These are phyloP conservation scores for Ecdyonurus torrentis DNA, from an alignment of 2,888 invertebrate species.

Conservation along the genomic window DNA sequence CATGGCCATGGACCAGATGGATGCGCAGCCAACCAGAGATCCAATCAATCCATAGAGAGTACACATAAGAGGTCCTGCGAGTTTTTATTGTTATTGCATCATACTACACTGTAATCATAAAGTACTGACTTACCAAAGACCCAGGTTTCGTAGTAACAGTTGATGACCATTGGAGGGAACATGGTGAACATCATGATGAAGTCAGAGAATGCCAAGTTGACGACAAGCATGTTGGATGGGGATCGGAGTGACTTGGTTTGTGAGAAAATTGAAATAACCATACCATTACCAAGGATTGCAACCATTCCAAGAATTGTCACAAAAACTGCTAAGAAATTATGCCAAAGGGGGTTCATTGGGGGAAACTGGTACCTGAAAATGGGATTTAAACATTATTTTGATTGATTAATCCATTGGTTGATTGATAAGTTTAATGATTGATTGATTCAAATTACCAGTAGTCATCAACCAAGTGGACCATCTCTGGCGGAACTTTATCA, in stretches of 20 bases:
- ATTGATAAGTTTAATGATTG: too few relatives aligned
- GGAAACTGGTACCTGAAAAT: slow-evolving; percentile 68
- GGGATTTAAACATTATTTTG: too few relatives aligned
- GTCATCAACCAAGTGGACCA: too few relatives aligned
- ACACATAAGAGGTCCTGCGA: slow-evolving; percentile 59
- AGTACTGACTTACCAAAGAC: slow-evolving; percentile 26
- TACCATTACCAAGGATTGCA: slow-evolving; percentile 52
- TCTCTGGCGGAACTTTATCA: too few relatives aligned
- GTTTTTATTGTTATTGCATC: slow-evolving; percentile 6
- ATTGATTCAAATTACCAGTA: too few relatives aligned
- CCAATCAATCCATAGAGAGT: slow-evolving; percentile 75
- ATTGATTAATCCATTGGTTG: too few relatives aligned
- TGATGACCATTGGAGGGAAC: slow-evolving; percentile 69
- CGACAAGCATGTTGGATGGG: slow-evolving; percentile 78
- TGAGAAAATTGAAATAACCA: slow-evolving; percentile 53
- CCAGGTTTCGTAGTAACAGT: slow-evolving; percentile 61
- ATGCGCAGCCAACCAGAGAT: slow-evolving; percentile 74
- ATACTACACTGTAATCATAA: not conserved
- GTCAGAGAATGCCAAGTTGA: slow-evolving; percentile 83
- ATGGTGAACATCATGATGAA: slow-evolving; percentile 75
- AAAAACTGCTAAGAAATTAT: slow-evolving; percentile 59
- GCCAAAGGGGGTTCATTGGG: slow-evolving; percentile 79
- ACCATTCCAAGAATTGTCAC: slow-evolving; percentile 57
- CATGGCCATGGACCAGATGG: slow-evolving; percentile 87
- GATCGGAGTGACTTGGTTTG: slow-evolving; percentile 61